Percentiles rank a stretch among this genome's conserved stretches.
phyloP scores from a whole-genome alignment of 2,113 vertebrate species.

The Cinclus mexicanus region DNA sequence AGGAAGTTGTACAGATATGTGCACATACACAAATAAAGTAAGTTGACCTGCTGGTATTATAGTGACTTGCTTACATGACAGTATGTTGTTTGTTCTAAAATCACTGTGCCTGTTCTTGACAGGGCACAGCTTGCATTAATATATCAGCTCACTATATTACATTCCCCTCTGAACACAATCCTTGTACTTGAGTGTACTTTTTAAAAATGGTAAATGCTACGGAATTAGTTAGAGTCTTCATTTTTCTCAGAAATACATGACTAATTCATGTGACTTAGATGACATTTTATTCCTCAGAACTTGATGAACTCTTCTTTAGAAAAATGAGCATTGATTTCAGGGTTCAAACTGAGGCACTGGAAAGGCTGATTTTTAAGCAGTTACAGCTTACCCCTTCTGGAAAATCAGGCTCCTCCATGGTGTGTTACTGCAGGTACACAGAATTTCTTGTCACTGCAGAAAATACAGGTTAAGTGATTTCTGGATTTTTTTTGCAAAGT shows the following conservation, averaged over 20 bases:
- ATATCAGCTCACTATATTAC: background rate
- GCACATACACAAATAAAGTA: background rate
- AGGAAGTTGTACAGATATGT: background rate
- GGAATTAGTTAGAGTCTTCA: background rate
- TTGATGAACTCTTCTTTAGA: background rate
- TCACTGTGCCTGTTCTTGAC: background rate
- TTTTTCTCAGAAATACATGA: background rate
- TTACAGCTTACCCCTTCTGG: background rate
- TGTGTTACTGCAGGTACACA: background rate
- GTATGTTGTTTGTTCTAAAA: background rate
- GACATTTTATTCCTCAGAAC: background rate
- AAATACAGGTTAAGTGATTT: background rate
- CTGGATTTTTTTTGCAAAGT: background rate
- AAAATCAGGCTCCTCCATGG: background rate
- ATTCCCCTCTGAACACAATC: background rate
- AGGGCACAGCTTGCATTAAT: background rate
- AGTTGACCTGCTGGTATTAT: background rate
- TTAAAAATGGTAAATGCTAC: background rate
- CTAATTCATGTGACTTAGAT: background rate
- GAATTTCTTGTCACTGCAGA: background rate
- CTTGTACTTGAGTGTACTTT: background rate
- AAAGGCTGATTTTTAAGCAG: background rate
- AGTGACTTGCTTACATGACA: background rate
- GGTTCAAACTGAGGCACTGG: background rate
- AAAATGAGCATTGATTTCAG: background rate